Conservation (phyloP, 1,140 invertebrate species). For the Habropoda laboriosa region DNA sequence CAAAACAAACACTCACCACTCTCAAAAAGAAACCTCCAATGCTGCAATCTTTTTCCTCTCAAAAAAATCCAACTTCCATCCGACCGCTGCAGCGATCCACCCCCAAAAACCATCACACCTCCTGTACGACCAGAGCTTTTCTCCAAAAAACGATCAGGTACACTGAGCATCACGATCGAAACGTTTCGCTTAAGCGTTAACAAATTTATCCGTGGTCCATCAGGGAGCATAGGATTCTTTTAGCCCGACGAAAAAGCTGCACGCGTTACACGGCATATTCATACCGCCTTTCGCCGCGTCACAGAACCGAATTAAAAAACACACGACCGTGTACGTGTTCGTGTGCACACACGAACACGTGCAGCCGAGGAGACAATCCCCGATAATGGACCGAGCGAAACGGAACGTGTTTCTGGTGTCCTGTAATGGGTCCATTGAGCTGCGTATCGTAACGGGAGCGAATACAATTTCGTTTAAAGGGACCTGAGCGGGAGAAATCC, state of each 20-base stretch:
- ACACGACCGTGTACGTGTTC: neutral
- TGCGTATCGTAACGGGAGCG: conserved; percentile 42
- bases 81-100: no score
- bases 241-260: neutral
- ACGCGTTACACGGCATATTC: conserved; percentile 24
- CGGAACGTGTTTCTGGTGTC: conserved; percentile 49
- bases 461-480: conserved; percentile 41
- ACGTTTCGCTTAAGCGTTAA: conserved; percentile 16
- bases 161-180: neutral
- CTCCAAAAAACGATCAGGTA: neutral
- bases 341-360: neutral
- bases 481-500: neutral
- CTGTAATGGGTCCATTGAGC: conserved; percentile 51
- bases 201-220: conserved; percentile 33
- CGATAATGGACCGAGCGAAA: conserved; percentile 51
- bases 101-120: neutral
- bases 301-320: conserved; percentile 36
- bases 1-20: no score
- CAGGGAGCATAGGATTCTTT: neutral
- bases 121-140: no score
- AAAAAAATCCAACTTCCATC: no score
- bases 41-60: no score
- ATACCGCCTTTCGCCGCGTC: neutral
- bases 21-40: no score
- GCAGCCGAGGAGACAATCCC: conserved; percentile 27